Conservation (phyloP, 92 coral and sea anemone genomes). For the Nematostella vectensis region DNA sequence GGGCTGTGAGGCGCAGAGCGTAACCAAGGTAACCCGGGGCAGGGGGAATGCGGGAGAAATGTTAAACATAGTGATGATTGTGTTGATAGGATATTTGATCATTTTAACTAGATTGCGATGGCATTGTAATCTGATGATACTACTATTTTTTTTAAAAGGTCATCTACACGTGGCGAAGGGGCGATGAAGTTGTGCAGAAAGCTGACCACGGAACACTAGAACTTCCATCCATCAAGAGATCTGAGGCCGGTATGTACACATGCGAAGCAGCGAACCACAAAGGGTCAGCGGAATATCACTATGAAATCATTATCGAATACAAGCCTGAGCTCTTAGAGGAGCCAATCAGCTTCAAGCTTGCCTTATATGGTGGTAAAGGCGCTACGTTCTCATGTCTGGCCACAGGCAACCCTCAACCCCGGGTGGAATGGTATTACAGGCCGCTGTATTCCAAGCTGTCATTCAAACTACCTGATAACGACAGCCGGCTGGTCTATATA, state of each 20-base stretch:
- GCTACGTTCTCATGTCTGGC: slow-evolving; percentile 21
- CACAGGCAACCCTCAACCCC: slow-evolving; percentile 30
- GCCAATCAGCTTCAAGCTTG: slow-evolving; percentile 6
- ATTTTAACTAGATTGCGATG: no score
- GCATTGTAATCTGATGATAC: no score
- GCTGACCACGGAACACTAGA: slow-evolving; percentile 22
- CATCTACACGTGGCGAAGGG: slow-evolving; percentile 30
- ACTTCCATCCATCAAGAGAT: slow-evolving; percentile 3
- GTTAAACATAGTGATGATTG: no score
- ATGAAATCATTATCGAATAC: slow-evolving; percentile 8
- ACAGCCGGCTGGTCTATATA: slow-evolving; percentile 14
- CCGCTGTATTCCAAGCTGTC: slow-evolving; percentile 21
- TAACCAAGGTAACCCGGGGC: slow-evolving; percentile 9
- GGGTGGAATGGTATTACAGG: slow-evolving; percentile 25
- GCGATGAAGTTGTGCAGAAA: slow-evolving; percentile 6
- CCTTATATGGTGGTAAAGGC: slow-evolving; percentile 7
- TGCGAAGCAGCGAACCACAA: slow-evolving; percentile 36
- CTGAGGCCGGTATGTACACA: slow-evolving; percentile 21
- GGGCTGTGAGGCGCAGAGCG: slow-evolving; percentile 18
- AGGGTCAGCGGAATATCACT: slow-evolving; percentile 20
- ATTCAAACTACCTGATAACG: slow-evolving; percentile 8
- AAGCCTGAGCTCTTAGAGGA: slow-evolving; percentile 27
- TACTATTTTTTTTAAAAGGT: background rate
- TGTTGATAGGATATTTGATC: no score
- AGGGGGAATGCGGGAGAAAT: no score